These are phyloP conservation scores for Tetraodon nigroviridis DNA, from an alignment of 2,113 vertebrate species.

Conservation along the genomic window DNA sequence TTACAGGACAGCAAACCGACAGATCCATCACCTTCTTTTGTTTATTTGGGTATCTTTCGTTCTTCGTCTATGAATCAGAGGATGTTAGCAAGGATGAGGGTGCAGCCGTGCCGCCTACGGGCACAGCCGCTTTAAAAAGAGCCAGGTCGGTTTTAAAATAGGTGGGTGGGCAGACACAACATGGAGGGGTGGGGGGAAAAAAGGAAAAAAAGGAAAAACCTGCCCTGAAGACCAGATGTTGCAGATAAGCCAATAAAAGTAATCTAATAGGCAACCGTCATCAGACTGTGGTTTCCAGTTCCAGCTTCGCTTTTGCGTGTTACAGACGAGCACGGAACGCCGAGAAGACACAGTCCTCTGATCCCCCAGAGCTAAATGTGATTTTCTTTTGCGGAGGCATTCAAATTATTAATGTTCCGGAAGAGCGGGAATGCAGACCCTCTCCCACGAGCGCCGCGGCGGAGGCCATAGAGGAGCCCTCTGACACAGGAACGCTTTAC, in stretches of 20 bases:
- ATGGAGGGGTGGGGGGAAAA: background rate
- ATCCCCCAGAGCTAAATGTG: background rate
- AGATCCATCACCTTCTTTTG: no score
- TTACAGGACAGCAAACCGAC: no score
- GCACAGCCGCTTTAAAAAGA: conserved; percentile 15
- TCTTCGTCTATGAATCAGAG: conserved; percentile 8
- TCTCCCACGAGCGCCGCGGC: conserved; percentile 9
- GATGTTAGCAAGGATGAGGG: background rate
- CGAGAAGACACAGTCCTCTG: background rate
- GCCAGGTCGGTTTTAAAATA: conserved; percentile 28
- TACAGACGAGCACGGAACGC: background rate
- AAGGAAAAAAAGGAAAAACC: background rate
- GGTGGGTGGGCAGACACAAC: conserved; percentile 5
- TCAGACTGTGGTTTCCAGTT: background rate
- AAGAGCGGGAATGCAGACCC: conserved; percentile 18
- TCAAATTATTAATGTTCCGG: conserved; percentile 9
- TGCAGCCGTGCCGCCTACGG: conserved; percentile 12
- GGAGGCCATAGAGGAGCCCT: conserved; percentile 9
- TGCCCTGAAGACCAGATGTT: conserved; percentile 2
- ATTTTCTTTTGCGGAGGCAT: conserved; percentile 1
- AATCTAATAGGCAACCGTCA: background rate
- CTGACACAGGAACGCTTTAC: conserved; percentile 16
- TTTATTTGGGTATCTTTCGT: conserved; percentile 14
- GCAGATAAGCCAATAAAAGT: conserved; percentile 11
- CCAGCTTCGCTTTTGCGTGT: background rate